Percentiles rank a stretch among this genome's conserved stretches.
Conservation (phyloP, 1,140 invertebrate species). For the Eueides isabella region DNA sequence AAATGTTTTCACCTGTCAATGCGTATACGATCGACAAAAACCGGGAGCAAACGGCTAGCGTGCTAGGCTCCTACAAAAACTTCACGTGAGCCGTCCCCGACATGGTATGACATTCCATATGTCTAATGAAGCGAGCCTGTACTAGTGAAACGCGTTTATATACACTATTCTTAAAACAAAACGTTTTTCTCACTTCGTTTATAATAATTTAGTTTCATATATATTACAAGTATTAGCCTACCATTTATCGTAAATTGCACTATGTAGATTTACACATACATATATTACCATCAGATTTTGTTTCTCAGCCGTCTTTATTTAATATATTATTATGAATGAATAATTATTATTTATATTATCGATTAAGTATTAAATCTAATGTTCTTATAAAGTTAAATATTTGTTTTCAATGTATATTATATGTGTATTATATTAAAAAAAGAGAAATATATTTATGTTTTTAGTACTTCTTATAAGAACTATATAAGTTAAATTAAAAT, state of each 20-base stretch:
- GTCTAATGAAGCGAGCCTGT: conserved; percentile 58
- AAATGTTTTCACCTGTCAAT: conserved; percentile 56
- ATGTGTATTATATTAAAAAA: too few species aligned
- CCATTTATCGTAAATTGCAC: neutral
- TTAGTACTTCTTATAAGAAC: too few species aligned
- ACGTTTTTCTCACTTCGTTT: conserved; percentile 16
- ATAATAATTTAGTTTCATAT: conserved; percentile 10
- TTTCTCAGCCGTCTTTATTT: too few species aligned
- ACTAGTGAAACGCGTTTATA: conserved; percentile 42
- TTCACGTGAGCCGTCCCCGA: conserved; percentile 51
- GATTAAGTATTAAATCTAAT: neutral
- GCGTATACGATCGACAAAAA: conserved; percentile 43
- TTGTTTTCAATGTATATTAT: too few species aligned
- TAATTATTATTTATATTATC: neutral
- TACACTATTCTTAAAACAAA: conserved; percentile 21
- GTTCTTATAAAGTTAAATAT: neutral
- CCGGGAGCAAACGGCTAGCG: conserved; percentile 43
- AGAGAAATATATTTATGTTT: too few species aligned
- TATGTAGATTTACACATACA: neutral
- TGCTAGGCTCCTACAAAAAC: conserved; percentile 52
- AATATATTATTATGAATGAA: too few species aligned
- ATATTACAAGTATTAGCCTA: neutral
- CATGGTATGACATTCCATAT: conserved; percentile 66
- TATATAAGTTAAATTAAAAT: too few species aligned
- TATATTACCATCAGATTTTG: too few species aligned